Percentiles rank a stretch among this genome's conserved stretches.
Conservation (phyloP, 92 coral and sea anemone genomes). For the Actinernus sp. region DNA sequence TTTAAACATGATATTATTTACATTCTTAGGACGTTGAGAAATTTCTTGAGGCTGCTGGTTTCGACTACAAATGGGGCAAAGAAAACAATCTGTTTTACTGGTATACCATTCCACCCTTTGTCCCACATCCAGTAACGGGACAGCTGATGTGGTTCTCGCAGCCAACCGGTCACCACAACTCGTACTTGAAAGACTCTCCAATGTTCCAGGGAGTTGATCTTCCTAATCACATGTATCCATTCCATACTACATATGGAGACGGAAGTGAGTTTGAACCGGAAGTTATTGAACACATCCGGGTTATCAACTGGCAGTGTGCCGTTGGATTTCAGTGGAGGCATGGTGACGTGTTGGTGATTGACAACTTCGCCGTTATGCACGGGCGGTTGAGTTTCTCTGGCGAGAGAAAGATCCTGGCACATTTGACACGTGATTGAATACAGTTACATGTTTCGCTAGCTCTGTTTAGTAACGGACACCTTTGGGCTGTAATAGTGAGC, state of each 20-base stretch:
- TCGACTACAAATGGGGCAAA: conserved; percentile 69
- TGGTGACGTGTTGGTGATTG: conserved; percentile 80
- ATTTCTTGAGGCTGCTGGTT: conserved; percentile 52
- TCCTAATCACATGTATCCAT: conserved; percentile 76
- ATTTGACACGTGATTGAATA: conserved; percentile 66
- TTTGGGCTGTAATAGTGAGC: no score
- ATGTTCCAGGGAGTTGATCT: conserved; percentile 75
- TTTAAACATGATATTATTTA: no score
- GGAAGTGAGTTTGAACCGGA: conserved; percentile 85
- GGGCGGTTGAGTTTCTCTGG: conserved; percentile 72
- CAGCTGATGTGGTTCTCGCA: conserved; percentile 86
- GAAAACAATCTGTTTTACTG: conserved; percentile 68
- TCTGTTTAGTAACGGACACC: no score
- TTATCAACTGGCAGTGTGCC: conserved; percentile 72
- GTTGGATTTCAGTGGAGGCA: conserved; percentile 90
- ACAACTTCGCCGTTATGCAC: conserved; percentile 70
- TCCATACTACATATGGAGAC: conserved; percentile 82
- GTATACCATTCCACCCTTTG: conserved; percentile 72
- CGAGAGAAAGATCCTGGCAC: conserved; percentile 64
- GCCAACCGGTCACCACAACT: conserved; percentile 80
- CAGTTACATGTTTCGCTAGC: no score
- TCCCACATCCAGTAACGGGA: conserved; percentile 81
- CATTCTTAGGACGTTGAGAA: conserved; percentile 85
- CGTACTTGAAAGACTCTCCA: conserved; percentile 90
- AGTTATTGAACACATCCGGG: conserved; percentile 80